phyloP scores from a whole-genome alignment of 2,113 vertebrate species.

The Lutjanus erythropterus region DNA sequence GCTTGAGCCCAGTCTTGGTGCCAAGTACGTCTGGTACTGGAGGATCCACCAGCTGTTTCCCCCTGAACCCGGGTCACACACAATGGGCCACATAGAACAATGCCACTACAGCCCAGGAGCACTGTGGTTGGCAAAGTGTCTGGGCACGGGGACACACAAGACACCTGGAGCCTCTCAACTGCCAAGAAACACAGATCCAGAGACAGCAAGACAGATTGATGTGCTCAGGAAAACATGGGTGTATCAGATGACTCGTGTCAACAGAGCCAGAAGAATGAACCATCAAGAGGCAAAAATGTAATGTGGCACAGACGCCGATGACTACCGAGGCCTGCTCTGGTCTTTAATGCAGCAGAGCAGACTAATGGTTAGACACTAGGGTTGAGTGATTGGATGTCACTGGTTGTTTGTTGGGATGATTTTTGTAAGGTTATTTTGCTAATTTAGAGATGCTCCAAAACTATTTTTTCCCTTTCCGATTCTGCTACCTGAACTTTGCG shows the following conservation, averaged over 20 bases:
- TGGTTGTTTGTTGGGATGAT: no score
- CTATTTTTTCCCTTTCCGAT: no score
- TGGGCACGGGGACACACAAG: conserved; percentile 61
- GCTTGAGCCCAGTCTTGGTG: conserved; percentile 48
- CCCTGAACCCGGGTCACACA: conserved; percentile 72
- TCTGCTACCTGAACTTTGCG: no score
- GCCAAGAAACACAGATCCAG: conserved; percentile 68
- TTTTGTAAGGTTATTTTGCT: no score
- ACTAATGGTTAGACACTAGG: not conserved
- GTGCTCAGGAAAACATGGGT: conserved; percentile 41
- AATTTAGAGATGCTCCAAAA: no score
- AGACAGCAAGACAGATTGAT: conserved; percentile 45
- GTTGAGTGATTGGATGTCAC: no score
- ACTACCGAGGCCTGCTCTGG: not conserved
- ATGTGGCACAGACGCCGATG: conserved; percentile 27
- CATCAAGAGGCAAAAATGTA: conserved; percentile 11
- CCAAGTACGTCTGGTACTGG: conserved; percentile 69
- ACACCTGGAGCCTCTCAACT: conserved; percentile 75
- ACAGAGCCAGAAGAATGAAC: conserved; percentile 38
- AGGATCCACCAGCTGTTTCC: conserved; percentile 85
- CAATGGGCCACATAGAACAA: conserved; percentile 80
- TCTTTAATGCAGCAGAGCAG: not conserved
- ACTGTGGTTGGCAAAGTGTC: conserved; percentile 56
- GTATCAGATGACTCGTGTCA: conserved; percentile 47
- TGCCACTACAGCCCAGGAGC: conserved; percentile 63